phyloP scores from a whole-genome alignment of 2,113 vertebrate genomes.

The Ctenomys sociabilis region DNA sequence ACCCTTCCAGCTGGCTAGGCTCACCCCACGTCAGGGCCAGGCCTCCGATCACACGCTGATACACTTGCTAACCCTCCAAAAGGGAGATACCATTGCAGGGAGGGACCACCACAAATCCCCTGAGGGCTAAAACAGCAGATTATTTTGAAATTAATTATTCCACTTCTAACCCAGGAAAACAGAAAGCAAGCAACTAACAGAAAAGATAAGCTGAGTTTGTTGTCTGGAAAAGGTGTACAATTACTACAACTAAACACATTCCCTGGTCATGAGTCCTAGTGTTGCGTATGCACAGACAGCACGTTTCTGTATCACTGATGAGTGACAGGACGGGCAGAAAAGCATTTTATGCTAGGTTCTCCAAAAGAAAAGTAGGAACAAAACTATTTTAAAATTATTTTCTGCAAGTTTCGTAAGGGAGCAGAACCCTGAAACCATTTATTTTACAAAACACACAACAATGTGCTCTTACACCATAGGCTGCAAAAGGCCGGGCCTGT shows the following conservation, averaged over 20 bases:
- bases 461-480: background rate
- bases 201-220: background rate
- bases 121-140: background rate
- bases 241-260: background rate
- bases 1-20: background rate
- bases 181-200: background rate
- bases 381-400: constrained; percentile 11
- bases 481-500: background rate
- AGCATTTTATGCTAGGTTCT: background rate
- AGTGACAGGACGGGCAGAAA: background rate
- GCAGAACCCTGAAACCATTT: background rate
- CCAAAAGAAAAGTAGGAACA: background rate
- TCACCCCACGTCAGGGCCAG: background rate
- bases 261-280: background rate
- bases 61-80: background rate
- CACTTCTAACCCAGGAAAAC: background rate
- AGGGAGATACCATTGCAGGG: background rate
- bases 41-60: background rate
- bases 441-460: background rate
- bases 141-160: background rate
- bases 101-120: background rate
- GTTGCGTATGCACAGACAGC: background rate
- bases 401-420: constrained; percentile 14
- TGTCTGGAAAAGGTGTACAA: background rate
- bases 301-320: background rate